Conservation (phyloP, 2,113 vertebrate species). For the Protobothrops mucrosquamatus region DNA sequence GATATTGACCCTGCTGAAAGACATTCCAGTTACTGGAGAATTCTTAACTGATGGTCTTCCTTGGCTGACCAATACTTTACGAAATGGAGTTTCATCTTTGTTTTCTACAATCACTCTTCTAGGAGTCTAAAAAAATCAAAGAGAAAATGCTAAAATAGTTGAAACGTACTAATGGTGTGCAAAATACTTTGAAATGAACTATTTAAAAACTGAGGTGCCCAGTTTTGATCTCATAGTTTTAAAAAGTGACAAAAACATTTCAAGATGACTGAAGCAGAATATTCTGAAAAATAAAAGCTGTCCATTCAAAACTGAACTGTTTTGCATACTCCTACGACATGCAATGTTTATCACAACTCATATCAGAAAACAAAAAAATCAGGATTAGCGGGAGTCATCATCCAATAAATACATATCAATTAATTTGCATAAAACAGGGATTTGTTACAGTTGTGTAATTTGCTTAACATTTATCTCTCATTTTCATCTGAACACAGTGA, state of each 20-base stretch:
- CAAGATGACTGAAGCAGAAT: background rate
- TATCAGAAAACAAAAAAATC: background rate
- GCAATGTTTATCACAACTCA: background rate
- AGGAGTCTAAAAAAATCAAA: conserved; percentile 72
- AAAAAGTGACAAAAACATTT: background rate
- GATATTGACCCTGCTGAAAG: conserved; percentile 57
- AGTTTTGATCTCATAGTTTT: background rate
- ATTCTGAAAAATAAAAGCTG: background rate
- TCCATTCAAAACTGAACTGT: background rate
- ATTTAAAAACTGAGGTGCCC: background rate
- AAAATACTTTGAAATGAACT: background rate
- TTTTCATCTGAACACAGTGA: background rate
- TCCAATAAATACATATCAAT: background rate
- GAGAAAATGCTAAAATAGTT: background rate
- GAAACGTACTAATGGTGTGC: background rate
- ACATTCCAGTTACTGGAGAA: conserved; percentile 59
- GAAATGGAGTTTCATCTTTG: conserved; percentile 80
- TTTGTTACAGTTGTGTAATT: background rate
- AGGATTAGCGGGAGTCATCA: background rate
- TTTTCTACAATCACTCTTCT: conserved; percentile 79
- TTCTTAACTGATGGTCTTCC: conserved; percentile 72
- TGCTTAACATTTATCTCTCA: background rate
- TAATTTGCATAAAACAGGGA: background rate
- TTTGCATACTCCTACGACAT: background rate
- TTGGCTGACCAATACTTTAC: conserved; percentile 84